Evolutionary conservation across 2,888 invertebrate genomes (phyloP).

Genomic region (Penaeus monodon): DNA sequence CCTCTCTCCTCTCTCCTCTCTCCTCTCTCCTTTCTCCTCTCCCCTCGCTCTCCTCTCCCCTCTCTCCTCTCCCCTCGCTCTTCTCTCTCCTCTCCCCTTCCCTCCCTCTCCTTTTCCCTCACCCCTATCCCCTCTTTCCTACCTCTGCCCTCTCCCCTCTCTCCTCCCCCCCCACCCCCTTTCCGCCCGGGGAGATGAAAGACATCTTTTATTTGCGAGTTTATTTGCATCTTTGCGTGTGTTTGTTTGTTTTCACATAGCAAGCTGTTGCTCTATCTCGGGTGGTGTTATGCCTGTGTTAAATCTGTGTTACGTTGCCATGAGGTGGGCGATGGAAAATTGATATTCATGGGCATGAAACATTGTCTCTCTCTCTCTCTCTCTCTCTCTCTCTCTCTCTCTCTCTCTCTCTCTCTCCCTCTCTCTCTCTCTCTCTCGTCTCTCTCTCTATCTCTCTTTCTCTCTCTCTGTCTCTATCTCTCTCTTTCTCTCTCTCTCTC

Average conservation of each 20-base stretch:
- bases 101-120: too few relatives aligned
- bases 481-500: too few relatives aligned
- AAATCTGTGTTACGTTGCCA: too few relatives aligned
- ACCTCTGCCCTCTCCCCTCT: too few relatives aligned
- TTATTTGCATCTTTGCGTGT: background rate
- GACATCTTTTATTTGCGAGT: background rate
- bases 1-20: background rate
- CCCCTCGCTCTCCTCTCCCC: background rate
- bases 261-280: background rate
- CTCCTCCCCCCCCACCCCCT: too few relatives aligned
- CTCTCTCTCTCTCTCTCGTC: rapidly evolving
- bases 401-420: background rate
- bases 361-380: background rate
- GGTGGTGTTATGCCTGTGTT: too few relatives aligned
- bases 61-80: background rate
- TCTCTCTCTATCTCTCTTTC: rapidly evolving
- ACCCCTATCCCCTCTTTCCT: too few relatives aligned
- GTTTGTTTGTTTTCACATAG: background rate
- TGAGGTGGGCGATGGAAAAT: too few relatives aligned
- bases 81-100: too few relatives aligned
- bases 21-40: too few relatives aligned
- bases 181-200: background rate
- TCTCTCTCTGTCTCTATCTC: too few relatives aligned
- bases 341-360: too few relatives aligned
- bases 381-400: background rate